Evolutionary conservation across 2,797 vertebrate genomes (phyloP), one percentile per base, ranked within the genome.

Genomic region (Cryptoprocta ferox): DNA sequence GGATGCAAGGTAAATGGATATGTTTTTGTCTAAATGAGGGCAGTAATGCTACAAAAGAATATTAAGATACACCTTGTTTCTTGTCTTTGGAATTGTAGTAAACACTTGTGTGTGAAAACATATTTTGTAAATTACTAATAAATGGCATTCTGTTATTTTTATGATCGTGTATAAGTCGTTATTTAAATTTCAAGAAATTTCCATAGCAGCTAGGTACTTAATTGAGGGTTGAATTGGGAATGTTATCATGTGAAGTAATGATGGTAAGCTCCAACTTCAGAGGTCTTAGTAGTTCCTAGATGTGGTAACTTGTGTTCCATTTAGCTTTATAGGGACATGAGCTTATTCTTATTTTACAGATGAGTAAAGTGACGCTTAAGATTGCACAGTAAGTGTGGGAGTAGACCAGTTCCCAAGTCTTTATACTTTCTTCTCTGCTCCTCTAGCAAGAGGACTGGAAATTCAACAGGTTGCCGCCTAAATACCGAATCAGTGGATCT

Each of bases 1-100:
- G 97, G 99, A 99, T 98, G 99, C 99, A 0, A 99, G 99, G 99
- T 99, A 98, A 97, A 95, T 84, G 48, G 73, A 70, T 59, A 2
- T 4, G 39, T 89, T 98, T 86, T 97, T 70, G 71, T 94, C 6
- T 95, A 94, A 82, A 21, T 78, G 70, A 95, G 87, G 53, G 0
- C 66, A 21, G 6, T 56, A 10, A 26, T 35, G 50, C 65, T 30
- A 59, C 0, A 16, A 7, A 63, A 45, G 15, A 91, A 81, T 80
- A 12, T 63, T 48, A 50, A 66, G 70, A 59, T 42, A n/a, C 19
- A 56, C 35, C 32, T 37, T 11, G 3, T 70, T 5, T 76, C 39
- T 94, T 50, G 16, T 88, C 28, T 42, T 81, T 92, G 48, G 28
- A 66, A 45, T 37, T 89, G 28, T 89, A 35, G 35, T 28, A 10